Conservation (phyloP, 1,140 invertebrate genomes). For the Drosophila baimaii region DNA sequence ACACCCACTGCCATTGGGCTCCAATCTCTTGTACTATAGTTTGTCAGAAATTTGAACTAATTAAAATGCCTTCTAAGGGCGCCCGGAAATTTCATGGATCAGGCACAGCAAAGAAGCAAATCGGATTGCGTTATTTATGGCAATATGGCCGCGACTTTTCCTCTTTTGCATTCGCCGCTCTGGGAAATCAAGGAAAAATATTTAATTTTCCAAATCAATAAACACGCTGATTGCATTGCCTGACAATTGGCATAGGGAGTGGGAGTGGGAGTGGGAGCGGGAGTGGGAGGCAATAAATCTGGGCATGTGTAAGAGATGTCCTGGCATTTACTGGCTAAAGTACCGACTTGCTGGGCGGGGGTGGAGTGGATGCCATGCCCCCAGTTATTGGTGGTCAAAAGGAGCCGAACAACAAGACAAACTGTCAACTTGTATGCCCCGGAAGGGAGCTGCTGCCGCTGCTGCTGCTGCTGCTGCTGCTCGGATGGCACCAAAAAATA, state of each 20-base stretch:
- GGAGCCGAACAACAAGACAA: conserved; percentile 28
- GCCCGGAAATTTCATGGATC: conserved; percentile 54
- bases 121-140: conserved; percentile 70
- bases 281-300: conserved; percentile 72
- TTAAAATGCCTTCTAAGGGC: conserved; percentile 61
- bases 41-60: conserved; percentile 56
- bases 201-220: conserved; percentile 83
- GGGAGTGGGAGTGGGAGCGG: conserved; percentile 8
- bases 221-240: conserved; percentile 79
- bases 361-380: too few species aligned
- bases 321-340: conserved; percentile 38
- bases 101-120: conserved; percentile 35
- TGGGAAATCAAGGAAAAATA: conserved; percentile 67
- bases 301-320: conserved; percentile 46
- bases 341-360: neutral
- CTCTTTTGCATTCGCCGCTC: conserved; percentile 36
- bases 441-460: conserved; percentile 9
- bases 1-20: neutral
- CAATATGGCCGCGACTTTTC: conserved; percentile 56
- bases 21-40: conserved; percentile 20
- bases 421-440: conserved; percentile 69
- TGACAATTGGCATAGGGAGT: conserved; percentile 66
- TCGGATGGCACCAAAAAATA: conserved; percentile 63
- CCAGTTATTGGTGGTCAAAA: conserved; percentile 67
- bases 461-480: conserved; percentile 1